phyloP scores from a whole-genome alignment of 2,888 invertebrate genomes.

The Parascotia fuliginaria region DNA sequence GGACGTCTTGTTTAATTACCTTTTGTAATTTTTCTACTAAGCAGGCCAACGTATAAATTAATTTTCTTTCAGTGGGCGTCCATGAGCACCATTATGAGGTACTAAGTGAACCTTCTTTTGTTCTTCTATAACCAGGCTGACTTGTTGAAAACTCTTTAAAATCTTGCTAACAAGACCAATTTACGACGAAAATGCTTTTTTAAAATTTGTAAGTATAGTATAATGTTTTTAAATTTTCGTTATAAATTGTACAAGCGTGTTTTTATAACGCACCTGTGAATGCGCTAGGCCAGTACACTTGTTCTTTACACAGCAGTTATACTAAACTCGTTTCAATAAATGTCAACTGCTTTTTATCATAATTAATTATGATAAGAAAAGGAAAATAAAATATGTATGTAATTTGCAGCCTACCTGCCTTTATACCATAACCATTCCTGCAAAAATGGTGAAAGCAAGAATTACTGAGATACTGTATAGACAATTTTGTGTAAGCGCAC shows the following conservation, averaged over 20 bases:
- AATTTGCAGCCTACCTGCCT: too few relatives aligned
- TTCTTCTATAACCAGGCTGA: conserved; percentile 48
- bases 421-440: too few relatives aligned
- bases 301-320: too few relatives aligned
- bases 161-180: conserved; percentile 48
- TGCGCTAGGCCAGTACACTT: neutral
- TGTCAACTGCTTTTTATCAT: too few relatives aligned
- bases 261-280: neutral
- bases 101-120: conserved; percentile 67
- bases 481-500: neutral
- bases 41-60: conserved; percentile 73
- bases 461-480: too few relatives aligned
- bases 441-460: neutral
- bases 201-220: conserved; percentile 4
- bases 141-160: conserved; percentile 48
- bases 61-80: conserved; percentile 69
- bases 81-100: conserved; percentile 63
- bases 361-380: too few relatives aligned
- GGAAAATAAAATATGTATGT: too few relatives aligned
- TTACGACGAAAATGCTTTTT: conserved; percentile 38
- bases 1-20: conserved; percentile 81
- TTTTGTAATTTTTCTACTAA: conserved; percentile 80
- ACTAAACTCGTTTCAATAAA: too few relatives aligned
- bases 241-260: conserved; percentile 13
- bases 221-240: conserved; percentile 6